Percentiles rank a stretch among this genome's conserved stretches.
Conservation (phyloP, 2,113 vertebrate genomes). For the Pelobates fuscus region DNA sequence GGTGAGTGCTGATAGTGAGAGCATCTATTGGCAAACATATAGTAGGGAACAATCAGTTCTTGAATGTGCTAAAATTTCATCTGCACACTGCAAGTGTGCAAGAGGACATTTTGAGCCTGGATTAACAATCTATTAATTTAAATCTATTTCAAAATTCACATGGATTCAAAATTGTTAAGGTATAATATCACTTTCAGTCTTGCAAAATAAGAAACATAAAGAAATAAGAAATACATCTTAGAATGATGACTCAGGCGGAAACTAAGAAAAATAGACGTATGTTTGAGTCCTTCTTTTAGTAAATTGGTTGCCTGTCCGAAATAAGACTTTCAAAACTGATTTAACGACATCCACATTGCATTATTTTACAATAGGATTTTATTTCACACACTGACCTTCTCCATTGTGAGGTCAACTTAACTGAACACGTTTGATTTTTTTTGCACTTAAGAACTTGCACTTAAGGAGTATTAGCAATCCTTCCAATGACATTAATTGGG, state of each 20-base stretch:
- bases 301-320: constrained; percentile 3
- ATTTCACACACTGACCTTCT: constrained; percentile 38
- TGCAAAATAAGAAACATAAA: no score
- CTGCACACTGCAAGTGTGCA: no score
- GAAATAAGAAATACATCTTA: neutral
- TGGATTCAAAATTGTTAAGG: no score
- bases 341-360: constrained; percentile 37
- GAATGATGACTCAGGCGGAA: neutral
- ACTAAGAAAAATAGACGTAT: neutral
- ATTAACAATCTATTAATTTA: no score
- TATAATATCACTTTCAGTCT: no score
- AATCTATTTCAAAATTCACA: no score
- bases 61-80: no score
- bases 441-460: constrained; percentile 21
- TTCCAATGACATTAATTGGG: constrained; percentile 38
- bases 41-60: no score
- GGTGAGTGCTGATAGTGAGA: no score
- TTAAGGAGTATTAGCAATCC: constrained; percentile 41
- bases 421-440: constrained; percentile 28
- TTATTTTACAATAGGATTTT: constrained; percentile 21
- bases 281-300: constrained; percentile 18
- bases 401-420: constrained; percentile 23
- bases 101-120: no score
- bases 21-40: no score
- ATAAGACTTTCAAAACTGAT: neutral